Base-by-base conservation (phyloP, 2,797 vertebrate genomes). In the Lindbergichthys nudifrons region DNA sequence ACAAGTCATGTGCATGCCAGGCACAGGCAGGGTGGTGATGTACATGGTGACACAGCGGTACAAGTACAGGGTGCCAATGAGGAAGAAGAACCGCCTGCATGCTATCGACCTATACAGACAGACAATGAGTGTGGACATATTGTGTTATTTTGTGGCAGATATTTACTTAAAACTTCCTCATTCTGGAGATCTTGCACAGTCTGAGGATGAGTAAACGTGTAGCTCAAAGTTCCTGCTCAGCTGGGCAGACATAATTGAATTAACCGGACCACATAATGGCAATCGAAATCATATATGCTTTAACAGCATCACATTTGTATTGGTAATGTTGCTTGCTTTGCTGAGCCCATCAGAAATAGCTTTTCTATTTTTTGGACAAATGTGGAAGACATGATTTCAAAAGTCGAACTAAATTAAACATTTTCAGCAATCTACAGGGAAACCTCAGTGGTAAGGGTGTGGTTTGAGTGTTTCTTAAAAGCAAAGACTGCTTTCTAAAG, bases 11-110 rank as follows among this genome's bases (percentile, higher is more conserved):
- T 99, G 98, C 93, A 97, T 95, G 77, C 97, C 97, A 30, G 98
- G 98, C 79, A 99, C 98, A 62, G 98, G 98, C 63, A 99, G 91
- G 10, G 97, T 99, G 65, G 98, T 99, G 83, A 99, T 96, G 0
- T 99, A 99, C 97, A 99, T 99, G 18, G 98, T 99, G 73, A 99
- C 92, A 73, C 98, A 99, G 82, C 98, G 96, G 81, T 99, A 99
- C 78, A 99, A 91, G 88, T 99, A 99, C 84, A 99, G 87, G 51
- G 98, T 99, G 77, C 98, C 98, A 41, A 99, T 92, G 81, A 99
- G 95, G 89, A 99, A 99, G 92, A 99, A 97, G 94, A 96, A 99
- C 79, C 98, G 95, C 66, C 98, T 95, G 72, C 95, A 95, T 60
- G 96, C 95, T 80, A 99, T 99, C 47, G 98, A 96, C 92, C 98